Base-by-base conservation (phyloP, 2,113 vertebrate species). In the Salvelinus namaycush region DNA sequence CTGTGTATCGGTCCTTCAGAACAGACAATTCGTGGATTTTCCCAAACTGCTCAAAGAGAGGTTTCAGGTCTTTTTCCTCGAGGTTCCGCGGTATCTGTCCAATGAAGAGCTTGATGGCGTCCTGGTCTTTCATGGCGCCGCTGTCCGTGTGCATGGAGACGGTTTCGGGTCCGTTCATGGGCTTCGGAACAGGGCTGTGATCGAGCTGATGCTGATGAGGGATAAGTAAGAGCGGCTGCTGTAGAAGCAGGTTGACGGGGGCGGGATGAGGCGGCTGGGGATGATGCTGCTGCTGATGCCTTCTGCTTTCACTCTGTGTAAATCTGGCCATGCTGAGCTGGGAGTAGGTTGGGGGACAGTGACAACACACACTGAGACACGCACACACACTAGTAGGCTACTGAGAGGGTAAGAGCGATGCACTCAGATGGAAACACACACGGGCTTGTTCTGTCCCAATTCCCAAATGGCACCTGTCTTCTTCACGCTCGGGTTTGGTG, bases 291-390 rank as follows among this genome's bases (percentile, higher is more conserved):
- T 79, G 91, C 81, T 89, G 92, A 87, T 89, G 92, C 88, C 87
- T 87, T 83, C 93, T 93, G 87, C 90, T 86, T 91, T 93, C 92
- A 91, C 91, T 93, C 91, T 93, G 91, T 81, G 90, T 92, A 88
- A 95, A 92, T 91, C 93, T 94, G 93, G 94, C 94, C 94, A 95
- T 94, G 90, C 90, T 90, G 86, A 82, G 91, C 89, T 82, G 83
- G 78, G 89, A 81, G 87, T 84, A 83, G 88, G 86, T 78, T 84
- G 87, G 83, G 86, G 79, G 79, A 82, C 88, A 85, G 84, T 86
- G 83, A 88, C 83, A 86, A 62, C 59, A 62, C 59, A 62, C n/a
- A 44, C 59, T n/a, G 18, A 62, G 18, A 62, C 59, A 44, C 39
- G 39, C 39, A 44, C 39, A 81, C 83, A 83, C 83, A 83, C 81